phyloP scores from a whole-genome alignment of 2,797 vertebrate genomes.

The Phrynocephalus guinanensis region DNA sequence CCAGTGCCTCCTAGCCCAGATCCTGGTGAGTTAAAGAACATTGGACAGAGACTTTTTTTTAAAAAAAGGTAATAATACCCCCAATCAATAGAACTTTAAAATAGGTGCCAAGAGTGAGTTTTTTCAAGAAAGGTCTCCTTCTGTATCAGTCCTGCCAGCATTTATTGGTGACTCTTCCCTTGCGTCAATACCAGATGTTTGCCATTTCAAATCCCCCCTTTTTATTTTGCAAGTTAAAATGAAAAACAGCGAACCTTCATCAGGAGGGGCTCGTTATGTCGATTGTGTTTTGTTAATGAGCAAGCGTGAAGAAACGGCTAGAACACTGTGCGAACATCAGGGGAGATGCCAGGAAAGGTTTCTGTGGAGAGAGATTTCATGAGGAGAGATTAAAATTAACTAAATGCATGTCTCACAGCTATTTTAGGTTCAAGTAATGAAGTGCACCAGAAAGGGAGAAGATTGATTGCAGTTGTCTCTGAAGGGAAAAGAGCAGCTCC shows the following conservation, averaged over 20 bases:
- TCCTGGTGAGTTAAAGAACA: slow-evolving; percentile 57
- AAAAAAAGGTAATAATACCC: neutral
- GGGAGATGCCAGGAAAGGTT: slow-evolving; percentile 7
- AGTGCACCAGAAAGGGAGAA: neutral
- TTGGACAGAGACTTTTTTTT: neutral
- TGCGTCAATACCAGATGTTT: neutral
- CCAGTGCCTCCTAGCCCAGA: neutral
- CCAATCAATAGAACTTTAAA: neutral
- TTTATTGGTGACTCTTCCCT: neutral
- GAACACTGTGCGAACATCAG: neutral
- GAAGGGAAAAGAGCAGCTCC: neutral
- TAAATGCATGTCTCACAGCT: neutral
- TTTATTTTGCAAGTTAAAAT: slow-evolving; percentile 22
- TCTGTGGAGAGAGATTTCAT: slow-evolving; percentile 5
- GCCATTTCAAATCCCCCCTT: neutral
- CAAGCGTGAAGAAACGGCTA: slow-evolving; percentile 19
- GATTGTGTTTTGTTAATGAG: slow-evolving; percentile 24
- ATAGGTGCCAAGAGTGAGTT: neutral
- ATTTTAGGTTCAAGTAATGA: neutral
- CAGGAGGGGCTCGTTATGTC: neutral
- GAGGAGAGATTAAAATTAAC: slow-evolving; percentile 4
- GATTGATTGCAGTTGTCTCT: neutral
- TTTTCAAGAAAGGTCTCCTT: neutral
- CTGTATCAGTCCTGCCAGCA: neutral
- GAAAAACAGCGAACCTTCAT: neutral